Base-by-base conservation (phyloP, 1,140 invertebrate species). In the Radopholus similis region DNA sequence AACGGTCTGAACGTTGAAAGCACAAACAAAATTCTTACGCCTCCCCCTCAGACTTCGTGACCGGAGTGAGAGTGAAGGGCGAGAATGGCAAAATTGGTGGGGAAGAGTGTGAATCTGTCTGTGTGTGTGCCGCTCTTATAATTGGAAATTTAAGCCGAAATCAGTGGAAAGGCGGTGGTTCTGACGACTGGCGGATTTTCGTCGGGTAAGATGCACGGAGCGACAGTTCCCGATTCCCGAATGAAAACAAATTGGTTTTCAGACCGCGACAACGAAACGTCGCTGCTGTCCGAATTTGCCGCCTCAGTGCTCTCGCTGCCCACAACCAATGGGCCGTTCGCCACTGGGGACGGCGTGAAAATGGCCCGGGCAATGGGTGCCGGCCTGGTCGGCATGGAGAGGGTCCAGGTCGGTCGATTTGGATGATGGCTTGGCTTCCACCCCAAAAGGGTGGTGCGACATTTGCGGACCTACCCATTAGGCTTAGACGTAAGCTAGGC, bases 251-350 rank as follows among this genome's bases (percentile, higher is more conserved):
- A 13, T 42, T 2, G 38, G 11, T 42, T 47, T 47, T 44, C 35
- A 26, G 74, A 77, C 57, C 51, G 55, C 15, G 58, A 75, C 30
- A 56, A 72, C 26, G 75, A 79, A 34, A 54, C 71, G 23, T 80
- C 78, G 11, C 70, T 83, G 32, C 57, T 83, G 5, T 53, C 49
- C 2, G 78, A 83, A 65, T 83, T 76, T 69, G 83, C 75, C 1
- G 58, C 72, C 13, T 44, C 76, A 18, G 63, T 73, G 37, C 26
- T 78, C 15, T 56, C 60, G n/a, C 68, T 83, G 15, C 82, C 83
- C 26, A 83, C 82, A 4, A 83, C 82, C 9, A 83, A 83, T 70
- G 82, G 82, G 28, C 62, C 73, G n/a, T 83, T 83, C 69, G 83
- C 82, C 28, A 77, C 73, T n/a, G 82, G 82, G 42, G 80, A 82